Conservation (phyloP, 1,140 invertebrate genomes). For the Nephotettix cincticeps region DNA sequence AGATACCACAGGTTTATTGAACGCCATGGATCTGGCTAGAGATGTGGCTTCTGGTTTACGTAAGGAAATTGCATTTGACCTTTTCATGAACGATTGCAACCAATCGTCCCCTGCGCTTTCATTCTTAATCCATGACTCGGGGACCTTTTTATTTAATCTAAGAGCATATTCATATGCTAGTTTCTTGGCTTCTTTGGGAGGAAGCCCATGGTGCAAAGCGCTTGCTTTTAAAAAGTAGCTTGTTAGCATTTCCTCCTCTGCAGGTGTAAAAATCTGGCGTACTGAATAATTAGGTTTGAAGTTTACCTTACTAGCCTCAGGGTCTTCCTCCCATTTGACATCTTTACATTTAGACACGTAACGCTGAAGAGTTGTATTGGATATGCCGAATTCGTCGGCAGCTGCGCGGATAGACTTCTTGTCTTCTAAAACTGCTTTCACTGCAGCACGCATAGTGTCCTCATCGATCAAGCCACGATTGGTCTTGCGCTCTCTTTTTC, state of each 20-base stretch:
- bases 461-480: too few species aligned
- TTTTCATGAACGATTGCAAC: constrained; percentile 13
- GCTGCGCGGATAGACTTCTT: too few species aligned
- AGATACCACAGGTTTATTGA: constrained; percentile 2
- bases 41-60: constrained; percentile 2
- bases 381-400: too few species aligned
- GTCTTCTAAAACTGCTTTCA: too few species aligned
- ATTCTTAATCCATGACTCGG: background rate
- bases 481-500: too few species aligned
- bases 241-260: constrained; percentile 1
- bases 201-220: background rate
- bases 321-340: too few species aligned
- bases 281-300: too few species aligned
- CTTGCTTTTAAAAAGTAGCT: background rate
- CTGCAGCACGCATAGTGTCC: too few species aligned
- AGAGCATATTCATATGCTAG: constrained; percentile 12
- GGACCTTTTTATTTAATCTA: background rate
- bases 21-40: background rate
- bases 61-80: background rate
- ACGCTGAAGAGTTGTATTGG: too few species aligned
- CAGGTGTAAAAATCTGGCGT: too few species aligned
- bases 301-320: too few species aligned
- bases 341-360: too few species aligned
- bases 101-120: background rate
- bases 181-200: background rate